Evolutionary conservation across 2,113 vertebrate genomes (phyloP).

Genomic region (Larimichthys crocea): DNA sequence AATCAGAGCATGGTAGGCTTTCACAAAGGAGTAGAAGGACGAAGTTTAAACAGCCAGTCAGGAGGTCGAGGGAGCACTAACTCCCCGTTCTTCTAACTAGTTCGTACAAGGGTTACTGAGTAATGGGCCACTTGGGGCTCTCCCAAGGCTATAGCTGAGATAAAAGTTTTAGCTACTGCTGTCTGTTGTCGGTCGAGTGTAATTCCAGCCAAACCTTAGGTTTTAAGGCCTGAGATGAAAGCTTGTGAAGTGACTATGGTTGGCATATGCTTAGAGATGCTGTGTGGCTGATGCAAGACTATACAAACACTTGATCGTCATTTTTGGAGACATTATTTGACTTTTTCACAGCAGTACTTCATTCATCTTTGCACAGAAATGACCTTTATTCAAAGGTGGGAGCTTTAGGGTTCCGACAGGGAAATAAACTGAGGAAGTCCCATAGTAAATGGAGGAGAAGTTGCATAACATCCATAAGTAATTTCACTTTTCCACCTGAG

Average conservation of each 20-base stretch:
- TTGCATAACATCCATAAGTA: slow-evolving; percentile 47
- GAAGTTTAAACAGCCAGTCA: background rate
- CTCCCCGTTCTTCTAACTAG: background rate
- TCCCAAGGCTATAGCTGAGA: background rate
- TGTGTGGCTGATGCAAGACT: background rate
- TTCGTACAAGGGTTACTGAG: background rate
- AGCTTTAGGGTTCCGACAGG: background rate
- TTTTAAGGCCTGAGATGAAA: background rate
- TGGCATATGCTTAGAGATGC: background rate
- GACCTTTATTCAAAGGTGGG: background rate
- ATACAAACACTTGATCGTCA: background rate
- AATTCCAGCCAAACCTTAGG: background rate
- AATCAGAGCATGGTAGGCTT: background rate
- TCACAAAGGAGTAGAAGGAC: background rate
- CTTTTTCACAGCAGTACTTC: background rate
- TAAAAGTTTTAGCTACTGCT: background rate
- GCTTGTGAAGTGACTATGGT: background rate
- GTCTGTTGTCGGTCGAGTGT: slow-evolving; percentile 10
- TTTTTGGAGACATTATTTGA: slow-evolving; percentile 3
- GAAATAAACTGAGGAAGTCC: slow-evolving; percentile 4
- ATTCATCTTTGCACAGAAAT: slow-evolving; percentile 8
- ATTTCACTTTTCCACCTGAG: slow-evolving; percentile 47
- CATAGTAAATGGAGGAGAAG: slow-evolving; percentile 21
- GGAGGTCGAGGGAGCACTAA: background rate
- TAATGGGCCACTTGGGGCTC: slow-evolving; percentile 17